A percentile compares a stretch with the other conserved stretches of the same genome.
phyloP scores from a whole-genome alignment of 1,140 invertebrate genomes.

The Spodoptera litura region DNA sequence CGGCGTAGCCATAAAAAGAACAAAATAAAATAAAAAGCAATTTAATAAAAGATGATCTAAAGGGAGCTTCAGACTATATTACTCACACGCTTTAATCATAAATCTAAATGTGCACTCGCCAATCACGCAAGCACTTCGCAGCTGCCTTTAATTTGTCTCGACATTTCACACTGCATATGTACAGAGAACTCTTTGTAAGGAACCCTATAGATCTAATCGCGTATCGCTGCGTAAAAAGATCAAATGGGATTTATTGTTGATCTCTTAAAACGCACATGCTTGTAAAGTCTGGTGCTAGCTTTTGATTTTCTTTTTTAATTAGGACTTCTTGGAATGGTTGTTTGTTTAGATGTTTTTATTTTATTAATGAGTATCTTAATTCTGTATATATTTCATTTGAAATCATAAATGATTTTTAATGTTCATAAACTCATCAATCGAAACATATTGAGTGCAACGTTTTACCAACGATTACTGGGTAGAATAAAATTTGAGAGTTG shows the following conservation, averaged over 20 bases:
- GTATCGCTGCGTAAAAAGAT: constrained; percentile 38
- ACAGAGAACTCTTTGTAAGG: constrained; percentile 44
- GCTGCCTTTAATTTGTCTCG: constrained; percentile 76
- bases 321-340: not conserved
- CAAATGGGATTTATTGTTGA: constrained; percentile 30
- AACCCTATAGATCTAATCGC: constrained; percentile 32
- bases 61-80: constrained; percentile 50
- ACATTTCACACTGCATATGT: constrained; percentile 65
- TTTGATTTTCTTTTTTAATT: constrained; percentile 20
- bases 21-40: constrained; percentile 12
- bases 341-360: not conserved
- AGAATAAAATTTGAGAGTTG: no score
- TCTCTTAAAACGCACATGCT: not conserved
- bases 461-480: no score
- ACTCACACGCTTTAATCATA: constrained; percentile 69
- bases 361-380: no score
- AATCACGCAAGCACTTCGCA: constrained; percentile 72
- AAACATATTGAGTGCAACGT: no score
- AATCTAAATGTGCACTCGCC: constrained; percentile 76
- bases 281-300: not conserved
- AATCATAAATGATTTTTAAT: no score
- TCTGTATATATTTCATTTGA: no score
- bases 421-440: no score
- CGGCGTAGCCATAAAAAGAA: constrained; percentile 9
- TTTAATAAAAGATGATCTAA: constrained; percentile 45